Conservation (phyloP, 2,888 invertebrate species). For the Tineola bisselliella region DNA sequence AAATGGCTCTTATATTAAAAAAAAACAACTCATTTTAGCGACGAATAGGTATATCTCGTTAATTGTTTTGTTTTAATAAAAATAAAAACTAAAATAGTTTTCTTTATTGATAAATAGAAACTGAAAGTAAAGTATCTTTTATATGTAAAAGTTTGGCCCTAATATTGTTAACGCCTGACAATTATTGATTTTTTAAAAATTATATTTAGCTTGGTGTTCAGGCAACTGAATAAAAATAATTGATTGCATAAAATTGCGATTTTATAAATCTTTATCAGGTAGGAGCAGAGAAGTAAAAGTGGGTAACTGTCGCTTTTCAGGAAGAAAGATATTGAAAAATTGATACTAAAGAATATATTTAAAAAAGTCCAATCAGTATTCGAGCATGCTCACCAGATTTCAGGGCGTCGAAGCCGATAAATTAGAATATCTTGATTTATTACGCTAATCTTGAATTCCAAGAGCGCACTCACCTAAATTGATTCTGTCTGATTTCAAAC, state of each 20-base stretch:
- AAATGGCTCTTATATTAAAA: constrained; percentile 9
- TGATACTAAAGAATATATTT: constrained; percentile 1
- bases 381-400: not conserved
- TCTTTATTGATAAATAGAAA: no score
- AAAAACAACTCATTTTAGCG: not conserved
- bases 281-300: not conserved
- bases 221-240: no score
- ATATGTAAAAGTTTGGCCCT: no score
- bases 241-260: no score
- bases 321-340: constrained; percentile 7
- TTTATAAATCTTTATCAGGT: no score
- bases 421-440: constrained; percentile 51
- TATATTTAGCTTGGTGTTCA: no score
- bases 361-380: constrained; percentile 5
- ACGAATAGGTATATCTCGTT: not conserved
- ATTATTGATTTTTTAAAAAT: no score
- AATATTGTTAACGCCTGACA: no score
- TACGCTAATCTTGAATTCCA: constrained; percentile 27
- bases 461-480: constrained; percentile 11
- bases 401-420: constrained; percentile 29
- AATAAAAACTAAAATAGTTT: no score
- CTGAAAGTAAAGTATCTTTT: no score
- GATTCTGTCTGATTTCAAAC: constrained; percentile 11
- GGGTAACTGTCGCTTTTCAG: not conserved
- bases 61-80: no score